Evolutionary conservation across 1,140 invertebrate genomes (phyloP).

Genomic region (Trypoxylus dichotomus): DNA sequence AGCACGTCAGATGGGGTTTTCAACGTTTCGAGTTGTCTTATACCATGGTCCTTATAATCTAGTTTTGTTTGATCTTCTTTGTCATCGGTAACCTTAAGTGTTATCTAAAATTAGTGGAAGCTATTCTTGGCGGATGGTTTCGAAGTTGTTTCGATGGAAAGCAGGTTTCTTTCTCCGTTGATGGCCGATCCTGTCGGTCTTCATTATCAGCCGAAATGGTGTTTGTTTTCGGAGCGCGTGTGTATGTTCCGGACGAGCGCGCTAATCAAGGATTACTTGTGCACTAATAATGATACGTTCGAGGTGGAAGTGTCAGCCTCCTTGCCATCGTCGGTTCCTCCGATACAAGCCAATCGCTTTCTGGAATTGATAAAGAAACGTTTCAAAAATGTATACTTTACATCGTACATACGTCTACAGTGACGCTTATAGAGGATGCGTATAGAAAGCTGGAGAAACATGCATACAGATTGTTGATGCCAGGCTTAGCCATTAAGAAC

Average conservation of each 20-base stretch:
- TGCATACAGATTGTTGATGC: neutral
- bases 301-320: neutral
- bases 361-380: constrained; percentile 5
- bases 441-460: neutral
- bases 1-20: neutral
- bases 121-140: too few species aligned
- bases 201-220: neutral
- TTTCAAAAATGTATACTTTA: neutral
- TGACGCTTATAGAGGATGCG: neutral
- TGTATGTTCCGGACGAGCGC: neutral
- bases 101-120: too few species aligned
- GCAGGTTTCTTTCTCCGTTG: neutral
- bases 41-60: neutral
- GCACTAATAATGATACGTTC: neutral
- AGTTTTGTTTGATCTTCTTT: too few species aligned
- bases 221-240: neutral
- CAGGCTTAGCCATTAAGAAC: neutral
- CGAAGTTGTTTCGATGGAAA: neutral
- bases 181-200: neutral
- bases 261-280: neutral
- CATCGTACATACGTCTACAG: neutral
- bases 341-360: neutral
- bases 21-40: neutral
- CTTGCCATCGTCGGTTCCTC: neutral
- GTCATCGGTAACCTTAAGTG: too few species aligned